These are phyloP conservation scores for Anadara kagoshimensis DNA, from an alignment of 1,140 invertebrate genomes.

Conservation along the genomic window DNA sequence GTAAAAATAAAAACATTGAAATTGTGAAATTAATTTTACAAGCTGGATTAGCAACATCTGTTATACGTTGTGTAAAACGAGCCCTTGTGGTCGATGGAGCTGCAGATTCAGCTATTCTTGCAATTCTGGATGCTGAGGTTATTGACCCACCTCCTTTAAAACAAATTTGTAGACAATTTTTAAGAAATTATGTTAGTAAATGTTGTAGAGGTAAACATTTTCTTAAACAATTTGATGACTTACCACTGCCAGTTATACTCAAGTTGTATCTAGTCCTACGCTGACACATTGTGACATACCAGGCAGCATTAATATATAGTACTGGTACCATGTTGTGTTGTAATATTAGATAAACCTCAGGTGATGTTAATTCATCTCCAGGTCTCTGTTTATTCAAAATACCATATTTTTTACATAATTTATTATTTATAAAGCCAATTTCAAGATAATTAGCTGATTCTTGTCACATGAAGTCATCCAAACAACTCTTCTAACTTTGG, in stretches of 20 bases:
- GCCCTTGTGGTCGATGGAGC: conserved; percentile 53
- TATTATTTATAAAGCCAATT: no score
- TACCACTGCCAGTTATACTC: conserved; percentile 55
- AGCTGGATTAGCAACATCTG: conserved; percentile 59
- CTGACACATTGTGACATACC: not conserved
- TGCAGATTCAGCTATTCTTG: conserved; percentile 51
- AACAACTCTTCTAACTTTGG: no score
- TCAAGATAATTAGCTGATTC: no score
- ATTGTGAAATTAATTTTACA: conserved; percentile 62
- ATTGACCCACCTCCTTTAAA: conserved; percentile 59
- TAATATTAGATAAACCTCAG: no score
- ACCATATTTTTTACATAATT: no score
- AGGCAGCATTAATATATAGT: no score
- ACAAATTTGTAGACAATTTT: conserved; percentile 59
- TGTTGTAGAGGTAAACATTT: conserved; percentile 51
- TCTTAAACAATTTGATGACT: conserved; percentile 45
- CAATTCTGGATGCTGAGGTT: conserved; percentile 57
- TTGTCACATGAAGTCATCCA: no score
- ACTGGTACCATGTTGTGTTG: no score
- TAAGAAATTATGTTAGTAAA: conserved; percentile 46
- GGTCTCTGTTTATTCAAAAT: no score
- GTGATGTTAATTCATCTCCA: no score
- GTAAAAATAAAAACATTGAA: conserved; percentile 64
- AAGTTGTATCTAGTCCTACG: conserved; percentile 47
- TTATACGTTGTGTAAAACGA: conserved; percentile 60